Base-by-base conservation (phyloP, 2,888 invertebrate species). In the Keiferia lycopersicella region DNA sequence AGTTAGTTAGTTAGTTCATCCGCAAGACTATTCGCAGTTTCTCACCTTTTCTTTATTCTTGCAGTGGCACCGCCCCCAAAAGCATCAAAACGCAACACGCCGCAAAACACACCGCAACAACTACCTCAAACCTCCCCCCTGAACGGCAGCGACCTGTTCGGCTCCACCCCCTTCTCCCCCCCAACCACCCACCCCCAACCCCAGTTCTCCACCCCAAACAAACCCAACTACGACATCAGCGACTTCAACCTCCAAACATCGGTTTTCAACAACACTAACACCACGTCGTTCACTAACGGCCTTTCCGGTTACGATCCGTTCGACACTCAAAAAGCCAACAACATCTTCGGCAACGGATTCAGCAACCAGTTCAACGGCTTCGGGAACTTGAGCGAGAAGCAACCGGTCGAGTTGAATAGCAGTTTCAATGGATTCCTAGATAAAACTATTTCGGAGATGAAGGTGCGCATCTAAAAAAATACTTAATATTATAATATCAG, bases 1-100 rank as follows among this genome's bases (percentile, higher is more conserved):
- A 26, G 3, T 26, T 26, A n/a, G n/a, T n/a, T n/a, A n/a, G n/a
- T n/a, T n/a, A n/a, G n/a, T 26, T 26, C 6, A 51, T 12, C 18
- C 12, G 20, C 26, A 26, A 22, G 18, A 61, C 16, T 50, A 16
- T 50, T 6, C 18, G 18, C 2, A 20, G 14, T n/a, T 18, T 51
- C 12, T 10, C 10, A 38, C 3, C 1, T 20, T 20, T 30, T 48
- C 20, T 45, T 53, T 60, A 61, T 48, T 38, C 14, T 62, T 93
- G 10, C 84, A 98, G 98, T 98, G 94, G 96, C 97, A 57, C 97
- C 98, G 68, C 98, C 98, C 66, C 97, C 98, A 65, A 97, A 96
- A 84, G 94, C 95, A 8, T 93, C 94, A 26, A 94, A 94, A 71
- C 93, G 94, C 66, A 79, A 91, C 48, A 69, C 74, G 7, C 71